phyloP scores from a whole-genome alignment of 2,113 vertebrate species.

The Callospermophilus lateralis region DNA sequence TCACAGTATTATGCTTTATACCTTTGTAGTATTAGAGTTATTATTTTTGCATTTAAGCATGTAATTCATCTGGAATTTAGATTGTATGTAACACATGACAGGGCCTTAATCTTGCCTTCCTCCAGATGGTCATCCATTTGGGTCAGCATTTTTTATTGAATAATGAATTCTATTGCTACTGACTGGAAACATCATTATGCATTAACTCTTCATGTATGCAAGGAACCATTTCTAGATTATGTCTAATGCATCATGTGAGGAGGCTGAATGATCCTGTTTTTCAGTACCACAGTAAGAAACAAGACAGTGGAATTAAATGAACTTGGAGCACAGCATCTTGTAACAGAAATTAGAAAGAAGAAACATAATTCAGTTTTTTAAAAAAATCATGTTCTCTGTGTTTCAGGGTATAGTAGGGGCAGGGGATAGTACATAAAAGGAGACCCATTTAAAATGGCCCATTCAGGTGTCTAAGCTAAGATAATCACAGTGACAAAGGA shows the following conservation, averaged over 20 bases:
- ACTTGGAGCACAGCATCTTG: not conserved
- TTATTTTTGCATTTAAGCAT: conserved; percentile 10
- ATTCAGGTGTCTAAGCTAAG: not conserved
- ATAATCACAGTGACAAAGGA: not conserved
- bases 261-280: not conserved
- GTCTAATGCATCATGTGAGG: not conserved
- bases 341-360: conserved; percentile 27
- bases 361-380: not conserved
- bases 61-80: conserved; percentile 22
- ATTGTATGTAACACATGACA: not conserved
- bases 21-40: not conserved
- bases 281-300: not conserved
- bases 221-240: not conserved
- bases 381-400: not conserved
- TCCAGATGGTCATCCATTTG: not conserved
- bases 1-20: not conserved
- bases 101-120: not conserved
- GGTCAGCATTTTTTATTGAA: not conserved
- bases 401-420: not conserved
- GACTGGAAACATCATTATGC: conserved; percentile 1
- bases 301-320: not conserved
- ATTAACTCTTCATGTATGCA: not conserved
- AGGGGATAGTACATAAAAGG: not conserved
- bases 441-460: not conserved
- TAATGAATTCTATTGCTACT: not conserved